Evolutionary conservation across 2,797 vertebrate genomes (phyloP).

Genomic region (Thaleichthys pacificus): DNA sequence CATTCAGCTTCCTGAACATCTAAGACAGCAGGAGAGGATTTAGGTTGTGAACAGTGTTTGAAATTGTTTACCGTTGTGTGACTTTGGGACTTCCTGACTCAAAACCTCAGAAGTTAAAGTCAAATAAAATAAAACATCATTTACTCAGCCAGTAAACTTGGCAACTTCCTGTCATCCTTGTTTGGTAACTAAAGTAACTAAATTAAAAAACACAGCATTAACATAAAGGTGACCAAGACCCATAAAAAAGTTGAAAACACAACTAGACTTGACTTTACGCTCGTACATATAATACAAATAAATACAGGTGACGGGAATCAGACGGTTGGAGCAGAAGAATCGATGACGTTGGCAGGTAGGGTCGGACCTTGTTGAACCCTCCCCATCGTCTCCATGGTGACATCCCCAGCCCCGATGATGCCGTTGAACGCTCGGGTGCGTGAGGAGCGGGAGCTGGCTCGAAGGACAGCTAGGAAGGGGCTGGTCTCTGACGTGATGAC

Average conservation of each 20-base stretch:
- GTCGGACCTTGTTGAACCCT: conserved; percentile 33
- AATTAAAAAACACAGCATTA: background rate
- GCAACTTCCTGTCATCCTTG: background rate
- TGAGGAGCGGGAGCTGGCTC: conserved; percentile 53
- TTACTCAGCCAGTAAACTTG: background rate
- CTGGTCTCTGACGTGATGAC: conserved; percentile 75
- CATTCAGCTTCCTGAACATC: background rate
- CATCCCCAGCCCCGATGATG: conserved; percentile 40
- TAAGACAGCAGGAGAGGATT: background rate
- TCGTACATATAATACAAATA: conserved; percentile 3
- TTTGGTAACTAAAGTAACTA: background rate
- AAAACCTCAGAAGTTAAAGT: too few relatives aligned
- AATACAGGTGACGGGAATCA: background rate
- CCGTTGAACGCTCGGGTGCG: conserved; percentile 46
- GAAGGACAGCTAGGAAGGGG: conserved; percentile 68
- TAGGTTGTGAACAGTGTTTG: background rate
- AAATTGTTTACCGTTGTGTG: background rate
- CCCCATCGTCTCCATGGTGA: conserved; percentile 35
- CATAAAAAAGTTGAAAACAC: conserved; percentile 1
- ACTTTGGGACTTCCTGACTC: background rate
- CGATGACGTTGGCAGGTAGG: conserved; percentile 16
- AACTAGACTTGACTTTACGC: background rate
- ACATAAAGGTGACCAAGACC: background rate
- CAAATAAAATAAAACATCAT: background rate
- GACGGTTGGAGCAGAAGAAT: background rate